Conservation (phyloP, 1,140 invertebrate species). For the Proales similis region DNA sequence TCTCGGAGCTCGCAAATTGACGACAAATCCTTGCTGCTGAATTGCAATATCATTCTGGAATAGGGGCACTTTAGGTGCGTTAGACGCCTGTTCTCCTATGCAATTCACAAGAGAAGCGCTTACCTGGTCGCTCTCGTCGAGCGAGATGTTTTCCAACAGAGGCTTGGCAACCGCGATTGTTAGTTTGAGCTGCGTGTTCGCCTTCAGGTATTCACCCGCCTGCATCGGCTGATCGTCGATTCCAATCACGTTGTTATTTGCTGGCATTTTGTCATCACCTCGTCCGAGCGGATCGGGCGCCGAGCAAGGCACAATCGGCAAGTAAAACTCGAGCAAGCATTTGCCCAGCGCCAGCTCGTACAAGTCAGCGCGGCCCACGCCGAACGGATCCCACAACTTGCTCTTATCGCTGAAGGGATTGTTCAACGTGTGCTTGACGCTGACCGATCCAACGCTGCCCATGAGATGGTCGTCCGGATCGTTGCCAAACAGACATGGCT, state of each 20-base stretch:
- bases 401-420: slow-evolving; percentile 48
- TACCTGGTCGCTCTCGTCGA: no score
- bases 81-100: no score
- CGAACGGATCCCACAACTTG: slow-evolving; percentile 51
- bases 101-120: no score
- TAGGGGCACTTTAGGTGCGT: no score
- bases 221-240: slow-evolving; percentile 3
- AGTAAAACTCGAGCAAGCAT: slow-evolving; percentile 44
- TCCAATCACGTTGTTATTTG: slow-evolving; percentile 25
- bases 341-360: slow-evolving; percentile 49
- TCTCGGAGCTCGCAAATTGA: no score
- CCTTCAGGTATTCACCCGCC: slow-evolving; percentile 14
- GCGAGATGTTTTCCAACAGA: slow-evolving; percentile 21
- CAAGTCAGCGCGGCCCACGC: slow-evolving; percentile 47
- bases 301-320: slow-evolving; percentile 47
- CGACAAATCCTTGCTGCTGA: no score
- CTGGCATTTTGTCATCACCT: not conserved
- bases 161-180: slow-evolving; percentile 26
- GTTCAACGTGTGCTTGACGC: slow-evolving; percentile 47
- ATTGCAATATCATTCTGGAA: no score
- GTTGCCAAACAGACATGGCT: slow-evolving; percentile 49
- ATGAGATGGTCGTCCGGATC: slow-evolving; percentile 53
- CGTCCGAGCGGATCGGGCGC: slow-evolving; percentile 43
- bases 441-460: slow-evolving; percentile 44
- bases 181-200: slow-evolving; percentile 23